Evolutionary conservation across 2,113 vertebrate genomes (phyloP), one percentile per base, ranked within the genome.

Genomic region (Prietella phreatophila): DNA sequence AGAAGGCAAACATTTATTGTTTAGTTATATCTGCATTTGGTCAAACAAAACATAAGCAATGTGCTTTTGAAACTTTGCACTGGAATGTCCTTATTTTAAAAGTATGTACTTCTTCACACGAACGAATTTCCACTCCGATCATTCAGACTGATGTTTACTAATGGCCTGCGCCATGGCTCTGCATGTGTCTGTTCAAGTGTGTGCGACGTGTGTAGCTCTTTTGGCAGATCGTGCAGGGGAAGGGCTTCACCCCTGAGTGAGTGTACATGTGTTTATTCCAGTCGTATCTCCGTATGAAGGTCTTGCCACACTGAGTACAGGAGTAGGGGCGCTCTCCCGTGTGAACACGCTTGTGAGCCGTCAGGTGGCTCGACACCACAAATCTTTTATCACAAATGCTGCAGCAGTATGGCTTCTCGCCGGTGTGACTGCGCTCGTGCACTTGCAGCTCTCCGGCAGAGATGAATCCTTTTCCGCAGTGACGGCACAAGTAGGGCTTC

Each of bases 151-250:
- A 80, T 11, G 42, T 84, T 47, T 73, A 4, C 69, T 85, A 61
- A 39, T 69, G 83, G 58, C 88, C 86, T 7, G 53, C 79, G 3
- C 63, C 75, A 88, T 95, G 95, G 0, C 89, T 95, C 86, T 94
- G 91, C 89, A 93, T 91, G 91, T 95, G 95, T 84, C 93, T 91
- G 85, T 88, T 94, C 58, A 95, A 93, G 91, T 95, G 94, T 2
- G 93, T 95, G 75, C 92, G 93, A 22, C 94, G 92, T 5, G 93
- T 95, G 92, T 95, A 95, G 89, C 93, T 94, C 91, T 95, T 95
- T 10, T 91, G 84, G 76, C 95, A 95, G 80, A 82, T 85, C 5
- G 65, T 20, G 60, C 95, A 95, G 84, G 89, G 90, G 83, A 91
- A 93, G 0, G 94, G 94, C 13, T 94, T 92, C 0, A 92, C 85